Base-by-base conservation (phyloP, 2,797 vertebrate genomes). In the Diplodus puntazzo region DNA sequence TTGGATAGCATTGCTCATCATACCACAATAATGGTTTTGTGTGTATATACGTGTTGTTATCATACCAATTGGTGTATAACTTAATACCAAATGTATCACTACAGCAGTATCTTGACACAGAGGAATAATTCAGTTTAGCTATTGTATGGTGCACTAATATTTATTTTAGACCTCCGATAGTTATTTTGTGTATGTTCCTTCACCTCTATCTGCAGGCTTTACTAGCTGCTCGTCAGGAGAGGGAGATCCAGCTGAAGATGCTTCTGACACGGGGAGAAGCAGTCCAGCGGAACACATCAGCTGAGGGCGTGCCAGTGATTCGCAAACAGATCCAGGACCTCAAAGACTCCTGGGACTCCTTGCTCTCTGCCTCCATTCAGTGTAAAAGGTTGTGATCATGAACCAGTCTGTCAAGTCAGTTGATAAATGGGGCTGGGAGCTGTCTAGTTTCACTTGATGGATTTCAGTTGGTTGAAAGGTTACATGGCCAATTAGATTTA, bases 211-310 rank as follows among this genome's bases (percentile, higher is more conserved):
- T 87, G 13, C 75, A 99, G 98, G 95, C 95, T 10, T 92, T 99
- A 57, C 86, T 99, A 64, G 93, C 97, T 6, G 95, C 96, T 57
- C 97, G 96, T 73, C 98, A 99, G 87, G 98, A 99, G 87, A 97
- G 97, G 75, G 98, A 99, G 95, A 98, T 99, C 74, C 97, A 99
- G 90, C 94, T 99, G 84, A 99, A 98, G 92, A 98, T 99, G 96
- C 82, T 97, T 62, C 87, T 99, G 76, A 96, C 97, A 4, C 95
- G 97, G 75, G 98, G 98, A 25, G 98, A 99, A 75, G 97, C 96
- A 6, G 97, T 99, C 69, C 95, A 99, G 80, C 97, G 98, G 82
- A 98, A 97, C 88, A 98, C 98, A n/a, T 98, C 98, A 17, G 92
- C 94, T 0, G 98, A 99, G 86, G 98, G 98, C 2, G 83, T 96